phyloP scores from a whole-genome alignment of 2,113 vertebrate genomes.

The Sisor rabdophorus region DNA sequence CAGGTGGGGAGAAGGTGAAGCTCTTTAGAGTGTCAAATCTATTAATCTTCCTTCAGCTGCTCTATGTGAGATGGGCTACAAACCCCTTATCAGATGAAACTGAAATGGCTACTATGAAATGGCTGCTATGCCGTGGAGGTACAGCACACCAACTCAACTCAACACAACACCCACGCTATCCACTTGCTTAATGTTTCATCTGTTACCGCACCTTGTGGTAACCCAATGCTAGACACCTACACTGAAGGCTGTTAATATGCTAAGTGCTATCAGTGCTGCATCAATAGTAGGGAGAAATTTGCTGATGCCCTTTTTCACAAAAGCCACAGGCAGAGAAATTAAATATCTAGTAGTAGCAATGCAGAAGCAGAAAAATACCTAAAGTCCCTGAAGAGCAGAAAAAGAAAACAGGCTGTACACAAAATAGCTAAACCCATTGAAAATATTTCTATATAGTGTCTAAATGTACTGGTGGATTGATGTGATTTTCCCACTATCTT shows the following conservation, averaged over 20 bases:
- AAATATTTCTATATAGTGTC: not conserved
- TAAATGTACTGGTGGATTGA: not conserved
- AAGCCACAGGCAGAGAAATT: constrained; percentile 13
- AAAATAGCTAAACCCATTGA: constrained; percentile 9
- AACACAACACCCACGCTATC: constrained; percentile 4
- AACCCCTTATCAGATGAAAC: constrained; percentile 35
- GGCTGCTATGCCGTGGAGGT: constrained; percentile 30
- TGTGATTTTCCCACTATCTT: not conserved
- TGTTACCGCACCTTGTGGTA: constrained; percentile 22
- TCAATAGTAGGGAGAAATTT: constrained; percentile 5
- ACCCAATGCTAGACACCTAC: constrained; percentile 22
- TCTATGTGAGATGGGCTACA: constrained; percentile 15
- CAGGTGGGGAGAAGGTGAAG: not conserved
- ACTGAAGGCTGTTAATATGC: constrained; percentile 24
- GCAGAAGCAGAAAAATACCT: not conserved
- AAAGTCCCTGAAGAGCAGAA: constrained; percentile 3
- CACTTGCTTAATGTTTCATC: constrained; percentile 36
- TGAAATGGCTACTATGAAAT: constrained; percentile 39
- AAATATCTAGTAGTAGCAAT: too few species aligned
- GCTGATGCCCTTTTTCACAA: not conserved
- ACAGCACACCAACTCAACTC: constrained; percentile 7
- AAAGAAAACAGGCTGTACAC: constrained; percentile 12
- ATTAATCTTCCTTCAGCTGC: constrained; percentile 43
- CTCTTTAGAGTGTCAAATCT: constrained; percentile 42
- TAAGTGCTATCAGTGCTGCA: not conserved